Evolutionary conservation across 1,140 invertebrate genomes (phyloP), one percentile per base, ranked within the genome.

Genomic region (Cryptotermes secundus): DNA sequence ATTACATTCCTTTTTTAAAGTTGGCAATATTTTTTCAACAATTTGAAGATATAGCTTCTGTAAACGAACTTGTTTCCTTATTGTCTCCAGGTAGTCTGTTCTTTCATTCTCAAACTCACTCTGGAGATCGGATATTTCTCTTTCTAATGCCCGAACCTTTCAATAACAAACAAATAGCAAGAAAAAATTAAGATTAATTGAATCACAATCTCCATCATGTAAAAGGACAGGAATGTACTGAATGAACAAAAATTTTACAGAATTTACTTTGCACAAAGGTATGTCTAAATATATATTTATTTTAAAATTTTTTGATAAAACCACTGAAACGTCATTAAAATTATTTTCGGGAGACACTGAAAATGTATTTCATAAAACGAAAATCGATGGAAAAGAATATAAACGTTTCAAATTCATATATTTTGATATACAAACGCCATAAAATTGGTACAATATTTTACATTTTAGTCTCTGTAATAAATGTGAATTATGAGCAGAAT

Each of bases 71-170:
- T 96, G 94, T 88, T 93, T 92, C 34, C 96, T 89, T 79, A 97
- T 96, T 4, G 96, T 96, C 88, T 97, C 96, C 79, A 97, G 89
- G 87, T 97, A 97, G 88, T 97, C 96, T 6, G 95, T 93, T 22
- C 96, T 89, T 87, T 97, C 96, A 83, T 93, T 91, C 90, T 97
- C 95, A 90, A 97, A 97, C 90, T 97, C 96, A 72, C 94, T 92
- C 86, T 96, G 95, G 2, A 97, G 89, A 89, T 97, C 96, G 34
- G 90, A 88, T 19, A 97, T 94, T 89, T 97, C 96, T 85, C 93
- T 90, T 87, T 96, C 94, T 81, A 95, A 87, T 35, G 92, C 89
- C 88, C 92, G 91, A 26, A 94, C 89, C 92, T 93, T 72, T 72
- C 2, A 72, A 72, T 9, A 72, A 72, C 3, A 26, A 72, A 72